phyloP scores from a whole-genome alignment of 2,113 vertebrate species.

The Pangasianodon hypophthalmus region DNA sequence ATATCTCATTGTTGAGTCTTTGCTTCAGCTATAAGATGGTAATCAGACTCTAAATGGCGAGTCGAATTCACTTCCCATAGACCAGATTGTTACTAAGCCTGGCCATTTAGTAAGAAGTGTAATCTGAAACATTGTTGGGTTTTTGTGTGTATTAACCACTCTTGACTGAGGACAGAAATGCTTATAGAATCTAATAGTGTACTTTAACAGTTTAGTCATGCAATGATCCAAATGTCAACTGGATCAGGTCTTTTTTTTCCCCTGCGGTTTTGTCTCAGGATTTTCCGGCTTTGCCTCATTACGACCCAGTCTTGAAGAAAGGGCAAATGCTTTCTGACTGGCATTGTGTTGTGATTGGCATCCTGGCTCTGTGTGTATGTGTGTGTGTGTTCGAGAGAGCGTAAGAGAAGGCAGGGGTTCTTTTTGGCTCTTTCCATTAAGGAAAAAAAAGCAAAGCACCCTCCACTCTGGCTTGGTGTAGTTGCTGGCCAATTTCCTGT shows the following conservation, averaged over 20 bases:
- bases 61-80: slow-evolving; percentile 34
- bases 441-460: slow-evolving; percentile 23
- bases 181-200: slow-evolving; percentile 33
- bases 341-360: slow-evolving; percentile 74
- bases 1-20: slow-evolving; percentile 32
- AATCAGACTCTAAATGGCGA: slow-evolving; percentile 29
- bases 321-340: slow-evolving; percentile 69
- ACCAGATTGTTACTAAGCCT: slow-evolving; percentile 3
- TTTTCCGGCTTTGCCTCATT: slow-evolving; percentile 59
- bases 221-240: slow-evolving; percentile 32
- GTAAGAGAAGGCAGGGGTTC: background rate
- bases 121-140: slow-evolving; percentile 15
- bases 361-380: slow-evolving; percentile 50
- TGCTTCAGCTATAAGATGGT: slow-evolving; percentile 36
- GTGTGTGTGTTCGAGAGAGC: slow-evolving; percentile 7
- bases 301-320: slow-evolving; percentile 61
- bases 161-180: background rate
- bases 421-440: slow-evolving; percentile 33
- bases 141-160: slow-evolving; percentile 13
- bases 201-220: slow-evolving; percentile 7
- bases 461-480: slow-evolving; percentile 51
- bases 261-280: slow-evolving; percentile 18
- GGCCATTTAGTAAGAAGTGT: slow-evolving; percentile 11
- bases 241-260: background rate
- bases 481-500: slow-evolving; percentile 57